These are phyloP conservation scores for Platycheirus albimanus DNA, from an alignment of 2,888 invertebrate species.

Conservation along the genomic window DNA sequence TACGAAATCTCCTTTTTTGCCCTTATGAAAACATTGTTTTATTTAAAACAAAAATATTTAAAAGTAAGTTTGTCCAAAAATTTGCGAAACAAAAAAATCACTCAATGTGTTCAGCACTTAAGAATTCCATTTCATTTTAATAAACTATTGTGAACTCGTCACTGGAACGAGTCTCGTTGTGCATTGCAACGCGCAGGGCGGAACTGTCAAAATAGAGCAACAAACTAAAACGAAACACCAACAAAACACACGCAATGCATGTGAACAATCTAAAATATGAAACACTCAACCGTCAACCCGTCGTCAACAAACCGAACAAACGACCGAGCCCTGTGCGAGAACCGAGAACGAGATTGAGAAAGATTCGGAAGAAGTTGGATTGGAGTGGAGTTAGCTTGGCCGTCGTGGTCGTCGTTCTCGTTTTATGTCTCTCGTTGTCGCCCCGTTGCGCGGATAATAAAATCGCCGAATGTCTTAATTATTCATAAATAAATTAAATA, in stretches of 20 bases:
- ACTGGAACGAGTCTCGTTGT: constrained; percentile 43
- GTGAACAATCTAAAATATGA: constrained; percentile 19
- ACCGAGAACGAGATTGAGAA: constrained; percentile 63
- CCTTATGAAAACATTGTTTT: too few species aligned
- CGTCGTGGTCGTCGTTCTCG: constrained; percentile 57
- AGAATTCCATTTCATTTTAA: background rate
- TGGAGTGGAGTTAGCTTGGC: constrained; percentile 60
- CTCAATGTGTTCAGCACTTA: background rate
- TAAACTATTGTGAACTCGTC: background rate
- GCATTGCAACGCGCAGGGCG: constrained; percentile 20
- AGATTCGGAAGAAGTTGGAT: constrained; percentile 49
- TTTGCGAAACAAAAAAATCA: too few species aligned
- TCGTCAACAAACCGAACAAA: too few species aligned
- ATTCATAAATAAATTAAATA: background rate
- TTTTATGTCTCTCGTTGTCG: constrained; percentile 23
- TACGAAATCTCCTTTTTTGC: too few species aligned
- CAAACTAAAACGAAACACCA: constrained; percentile 41
- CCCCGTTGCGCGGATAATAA: constrained; percentile 3
- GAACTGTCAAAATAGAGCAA: constrained; percentile 53
- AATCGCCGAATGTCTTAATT: constrained; percentile 26
- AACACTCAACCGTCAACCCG: constrained; percentile 6
- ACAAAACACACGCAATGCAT: constrained; percentile 24
- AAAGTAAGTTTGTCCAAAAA: too few species aligned
- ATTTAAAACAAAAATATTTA: too few species aligned
- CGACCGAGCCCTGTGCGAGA: constrained; percentile 53